These are phyloP conservation scores for Patella pellucida DNA, from an alignment of 2,888 invertebrate genomes.

Conservation along the genomic window DNA sequence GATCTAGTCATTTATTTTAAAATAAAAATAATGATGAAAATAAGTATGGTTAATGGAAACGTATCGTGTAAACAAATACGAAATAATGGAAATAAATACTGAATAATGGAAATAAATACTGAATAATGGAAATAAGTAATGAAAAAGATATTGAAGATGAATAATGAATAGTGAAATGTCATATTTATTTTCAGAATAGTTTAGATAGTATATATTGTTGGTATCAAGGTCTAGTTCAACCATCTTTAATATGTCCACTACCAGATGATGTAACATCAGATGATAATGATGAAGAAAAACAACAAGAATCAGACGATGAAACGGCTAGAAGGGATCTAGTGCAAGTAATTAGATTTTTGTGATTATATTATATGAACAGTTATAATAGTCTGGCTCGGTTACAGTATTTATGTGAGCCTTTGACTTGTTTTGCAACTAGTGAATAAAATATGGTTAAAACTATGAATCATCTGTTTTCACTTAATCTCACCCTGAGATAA, in stretches of 20 bases:
- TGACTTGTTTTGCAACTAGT: background rate
- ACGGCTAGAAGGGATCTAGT: constrained; percentile 87
- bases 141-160: background rate
- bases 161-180: background rate
- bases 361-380: background rate
- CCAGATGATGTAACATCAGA: constrained; percentile 44
- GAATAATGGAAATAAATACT: too few species aligned
- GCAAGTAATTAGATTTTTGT: constrained; percentile 44
- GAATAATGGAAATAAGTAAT: background rate
- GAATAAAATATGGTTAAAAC: too few species aligned
- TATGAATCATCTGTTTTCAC: background rate
- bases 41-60: too few species aligned
- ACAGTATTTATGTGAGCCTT: background rate
- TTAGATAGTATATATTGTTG: constrained; percentile 63
- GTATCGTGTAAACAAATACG: too few species aligned
- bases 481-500: background rate
- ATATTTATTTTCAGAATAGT: constrained; percentile 73
- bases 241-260: constrained; percentile 69
- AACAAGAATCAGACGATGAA: constrained; percentile 84
- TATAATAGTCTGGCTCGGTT: background rate
- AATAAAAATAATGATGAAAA: too few species aligned
- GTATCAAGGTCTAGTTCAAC: constrained; percentile 73
- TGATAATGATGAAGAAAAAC: constrained; percentile 72
- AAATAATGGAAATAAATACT: too few species aligned
- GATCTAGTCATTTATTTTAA: background rate